These are phyloP conservation scores for Pseudobourletiella spinata DNA, from an alignment of 1,140 invertebrate species.

Conservation along the genomic window DNA sequence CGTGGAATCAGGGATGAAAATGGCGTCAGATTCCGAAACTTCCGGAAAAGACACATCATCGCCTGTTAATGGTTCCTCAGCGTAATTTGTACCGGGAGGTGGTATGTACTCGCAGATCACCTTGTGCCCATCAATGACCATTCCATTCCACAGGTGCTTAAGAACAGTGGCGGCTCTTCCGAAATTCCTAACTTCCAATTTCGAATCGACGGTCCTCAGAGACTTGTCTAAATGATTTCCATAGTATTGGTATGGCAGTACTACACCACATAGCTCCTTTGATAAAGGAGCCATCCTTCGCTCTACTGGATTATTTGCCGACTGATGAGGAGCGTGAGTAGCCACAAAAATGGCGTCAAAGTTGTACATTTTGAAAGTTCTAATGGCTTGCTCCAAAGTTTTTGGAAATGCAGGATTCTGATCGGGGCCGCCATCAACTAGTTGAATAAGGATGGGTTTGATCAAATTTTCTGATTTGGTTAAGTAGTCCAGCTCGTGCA, in stretches of 20 bases:
- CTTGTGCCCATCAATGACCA: constrained; percentile 37
- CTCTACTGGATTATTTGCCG: constrained; percentile 40
- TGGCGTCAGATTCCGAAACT: neutral
- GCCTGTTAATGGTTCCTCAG: neutral
- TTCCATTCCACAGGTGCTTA: constrained; percentile 38
- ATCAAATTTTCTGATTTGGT: constrained; percentile 34
- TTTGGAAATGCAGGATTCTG: constrained; percentile 39
- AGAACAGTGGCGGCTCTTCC: constrained; percentile 37
- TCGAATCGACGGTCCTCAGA: constrained; percentile 1
- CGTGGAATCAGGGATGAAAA: neutral
- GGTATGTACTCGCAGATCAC: constrained; percentile 38
- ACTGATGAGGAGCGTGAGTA: constrained; percentile 42
- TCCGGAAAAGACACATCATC: neutral
- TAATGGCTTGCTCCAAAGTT: constrained; percentile 27
- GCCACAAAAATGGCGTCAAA: constrained; percentile 42
- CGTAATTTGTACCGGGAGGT: neutral
- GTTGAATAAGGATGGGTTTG: constrained; percentile 42
- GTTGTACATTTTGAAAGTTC: constrained; percentile 28
- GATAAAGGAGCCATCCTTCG: constrained; percentile 42
- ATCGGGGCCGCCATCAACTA: constrained; percentile 42
- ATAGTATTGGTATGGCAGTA: constrained; percentile 40
- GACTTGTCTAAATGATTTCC: constrained; percentile 40
- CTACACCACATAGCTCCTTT: constrained; percentile 39
- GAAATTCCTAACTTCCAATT: constrained; percentile 40
- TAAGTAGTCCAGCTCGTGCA: constrained; percentile 34